Base-by-base conservation (phyloP, 2,888 invertebrate species). In the Leptura quadrifasciata region DNA sequence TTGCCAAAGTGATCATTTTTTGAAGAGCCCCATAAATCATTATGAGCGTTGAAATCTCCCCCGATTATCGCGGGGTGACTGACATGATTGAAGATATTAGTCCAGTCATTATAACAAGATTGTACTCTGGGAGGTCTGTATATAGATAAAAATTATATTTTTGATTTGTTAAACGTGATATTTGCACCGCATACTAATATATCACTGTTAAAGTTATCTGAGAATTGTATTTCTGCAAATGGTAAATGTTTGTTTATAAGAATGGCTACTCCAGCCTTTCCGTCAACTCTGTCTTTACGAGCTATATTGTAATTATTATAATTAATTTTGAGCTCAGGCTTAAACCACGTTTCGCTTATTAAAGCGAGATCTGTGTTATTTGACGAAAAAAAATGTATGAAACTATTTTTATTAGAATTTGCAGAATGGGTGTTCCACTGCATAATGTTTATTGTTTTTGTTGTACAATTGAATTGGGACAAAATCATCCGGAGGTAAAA, bases 291-390 rank as follows among this genome's bases (percentile, higher is more conserved):
- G 52, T 75, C 76, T 18, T 31, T 15, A 61, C 72, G 39, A 12
- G 70, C 31, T 27, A 70, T 52, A 58, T 69, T 27, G 17, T 61
- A 75, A 17, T 39, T 55, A 6, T 47, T 39, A 52, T 70, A 21
- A 61, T 17, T 18, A 8, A 20, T 27, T 9, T 52, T 24, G 8
- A 15, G 17, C n/a, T 75, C 60, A 35, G 58, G 39, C 52, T 69
- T 71, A 27, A 71, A 71, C 75, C 71, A 75, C 10, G 76, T 76
- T 72, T 76, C 76, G 17, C 35, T 39, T 10, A 72, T 4, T 35
- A 72, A 55, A 15, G 55, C 57, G 12, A 64, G 27, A 39, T 54
- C 55, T 12, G 55, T 64, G 31, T 64, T 20, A 31, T 65, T 55
- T 15, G 52, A 15, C 2, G 12, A 10, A 9, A 72, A 21, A 54